These are phyloP conservation scores for Xanthorhoe spadicearia DNA, from an alignment of 2,888 invertebrate species.

Conservation along the genomic window DNA sequence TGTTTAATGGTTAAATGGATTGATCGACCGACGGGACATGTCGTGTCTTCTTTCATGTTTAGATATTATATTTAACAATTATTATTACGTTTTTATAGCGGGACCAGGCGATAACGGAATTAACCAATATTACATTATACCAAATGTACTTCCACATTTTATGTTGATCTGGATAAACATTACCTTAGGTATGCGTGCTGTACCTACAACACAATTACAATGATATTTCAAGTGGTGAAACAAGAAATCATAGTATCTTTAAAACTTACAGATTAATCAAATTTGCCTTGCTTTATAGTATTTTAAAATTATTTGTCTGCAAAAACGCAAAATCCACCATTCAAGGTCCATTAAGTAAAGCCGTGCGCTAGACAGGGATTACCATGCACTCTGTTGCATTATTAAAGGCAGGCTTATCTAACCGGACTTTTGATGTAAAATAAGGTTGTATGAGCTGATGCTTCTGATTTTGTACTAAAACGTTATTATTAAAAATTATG, in stretches of 20 bases:
- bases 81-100: no score
- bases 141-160: no score
- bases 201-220: neutral
- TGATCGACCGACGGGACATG: no score
- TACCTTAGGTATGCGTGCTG: no score
- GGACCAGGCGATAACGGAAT: no score
- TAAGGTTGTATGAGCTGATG: neutral
- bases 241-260: no score
- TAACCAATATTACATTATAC: no score
- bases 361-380: conserved; percentile 71
- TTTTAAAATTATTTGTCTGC: neutral
- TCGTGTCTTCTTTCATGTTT: no score
- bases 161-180: no score
- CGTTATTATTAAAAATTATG: no score
- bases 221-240: neutral
- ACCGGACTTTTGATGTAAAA: conserved; percentile 16
- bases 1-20: no score
- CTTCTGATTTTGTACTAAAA: neutral
- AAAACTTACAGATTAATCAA: neutral
- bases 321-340: conserved; percentile 51
- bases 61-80: no score
- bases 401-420: conserved; percentile 15
- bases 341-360: conserved; percentile 68
- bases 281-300: neutral
- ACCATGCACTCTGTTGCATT: conserved; percentile 65